These are phyloP conservation scores for Aphaenogaster ashmeadi DNA, from an alignment of 1,140 invertebrate genomes.

Conservation along the genomic window DNA sequence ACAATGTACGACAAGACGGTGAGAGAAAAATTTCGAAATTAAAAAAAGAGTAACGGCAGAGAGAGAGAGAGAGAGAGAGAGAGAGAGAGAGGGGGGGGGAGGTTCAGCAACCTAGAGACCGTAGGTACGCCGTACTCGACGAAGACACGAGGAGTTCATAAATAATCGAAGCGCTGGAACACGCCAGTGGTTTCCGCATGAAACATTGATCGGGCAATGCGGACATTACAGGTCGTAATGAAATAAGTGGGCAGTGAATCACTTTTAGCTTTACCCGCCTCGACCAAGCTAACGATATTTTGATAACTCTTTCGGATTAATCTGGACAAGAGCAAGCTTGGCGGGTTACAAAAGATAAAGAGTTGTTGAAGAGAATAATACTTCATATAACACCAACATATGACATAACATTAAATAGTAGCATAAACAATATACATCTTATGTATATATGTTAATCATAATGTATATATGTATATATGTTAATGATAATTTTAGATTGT, in stretches of 20 bases:
- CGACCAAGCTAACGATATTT: conserved; percentile 52
- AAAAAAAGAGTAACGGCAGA: conserved; percentile 71
- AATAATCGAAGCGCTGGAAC: conserved; percentile 86
- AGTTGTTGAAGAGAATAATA: neutral
- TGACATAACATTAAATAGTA: neutral
- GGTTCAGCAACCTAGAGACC: conserved; percentile 81
- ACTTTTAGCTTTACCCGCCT: conserved; percentile 56
- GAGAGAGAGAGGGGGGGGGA: too few relatives aligned
- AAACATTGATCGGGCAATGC: conserved; percentile 85
- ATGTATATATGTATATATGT: too few relatives aligned
- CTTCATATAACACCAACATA: neutral
- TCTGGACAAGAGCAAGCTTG: neutral
- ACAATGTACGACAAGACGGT: neutral
- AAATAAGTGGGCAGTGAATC: conserved; percentile 79
- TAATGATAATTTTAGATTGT: neutral
- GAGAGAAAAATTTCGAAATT: conserved; percentile 62
- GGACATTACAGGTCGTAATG: conserved; percentile 83
- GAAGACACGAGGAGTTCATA: conserved; percentile 85
- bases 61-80: too few relatives aligned
- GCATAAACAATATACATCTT: neutral
- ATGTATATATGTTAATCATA: neutral
- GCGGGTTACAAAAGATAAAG: neutral
- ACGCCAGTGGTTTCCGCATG: conserved; percentile 86
- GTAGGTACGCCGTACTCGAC: conserved; percentile 78
- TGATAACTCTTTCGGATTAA: conserved; percentile 59